Base-by-base conservation (phyloP, 2,888 invertebrate genomes). In the Rhyacophila evoluta region DNA sequence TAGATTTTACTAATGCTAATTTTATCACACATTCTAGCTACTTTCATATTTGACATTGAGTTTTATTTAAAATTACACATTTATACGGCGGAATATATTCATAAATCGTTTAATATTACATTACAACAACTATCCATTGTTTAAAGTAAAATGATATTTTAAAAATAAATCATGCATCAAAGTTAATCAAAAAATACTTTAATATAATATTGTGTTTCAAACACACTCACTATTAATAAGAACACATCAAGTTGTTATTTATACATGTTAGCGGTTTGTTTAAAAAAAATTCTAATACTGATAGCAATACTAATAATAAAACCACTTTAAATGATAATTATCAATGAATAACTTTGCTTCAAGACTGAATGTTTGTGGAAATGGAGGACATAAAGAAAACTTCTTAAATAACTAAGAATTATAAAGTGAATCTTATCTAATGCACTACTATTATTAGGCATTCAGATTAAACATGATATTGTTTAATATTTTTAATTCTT, bases 21-120 rank as follows among this genome's bases (percentile, higher is more conserved):
- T 77, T 79, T 82, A 82, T 82, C 82, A 82, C 82, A 82, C 82
- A 81, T 82, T 82, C 82, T 82, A 82, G 81, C 82, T 82, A 82
- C 69, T 69, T 79, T 77, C 74, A 73, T 81, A 70, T 80, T 77
- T 82, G 78, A 82, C 82, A 82, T 80, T 80, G 75, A 82, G 70
- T 80, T 79, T 73, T 11, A 70, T 41, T 79, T 82, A 80, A 80
- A 80, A 79, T 80, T 82, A 82, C 80, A 79, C 80, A 81, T 81
- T 77, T 77, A 81, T 77, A 81, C 72, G 74, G 75, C 79, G 77
- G 79, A 81, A 79, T 81, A 81, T 81, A 81, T 75, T 79, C 70
- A 67, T 78, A 77, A 72, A 81, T 78, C 70, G 68, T 70, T 74
- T 78, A 33, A 78, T 74, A 70, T 70, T 70, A 70, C 71, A 71